Base-by-base conservation (phyloP, 2,113 vertebrate species). In the Strix aluco region DNA sequence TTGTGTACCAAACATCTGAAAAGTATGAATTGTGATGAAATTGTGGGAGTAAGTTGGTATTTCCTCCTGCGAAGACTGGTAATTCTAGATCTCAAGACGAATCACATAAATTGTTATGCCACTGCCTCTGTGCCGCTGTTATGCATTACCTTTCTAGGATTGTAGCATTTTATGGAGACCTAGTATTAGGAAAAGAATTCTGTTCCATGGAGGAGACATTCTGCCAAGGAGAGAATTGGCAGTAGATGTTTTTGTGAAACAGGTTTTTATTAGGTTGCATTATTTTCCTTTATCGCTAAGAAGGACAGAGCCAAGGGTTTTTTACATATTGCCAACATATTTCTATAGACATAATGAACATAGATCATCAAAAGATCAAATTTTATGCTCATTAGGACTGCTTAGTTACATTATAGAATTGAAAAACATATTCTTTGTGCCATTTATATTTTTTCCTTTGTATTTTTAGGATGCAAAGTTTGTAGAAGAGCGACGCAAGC, bases 401-500 rank as follows among this genome's bases (percentile, higher is more conserved):
- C 63, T 78, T 13, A 58, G 23, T 88, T 72, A 49, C 21, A 23
- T 74, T 86, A 30, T 30, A 30, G 70, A 58, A 47, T 34, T 61
- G 42, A 61, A 81, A 90, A 77, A 20, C 19, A 8, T 21, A 17
- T 51, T 40, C 21, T 78, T 46, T 86, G 13, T 15, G 12, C 77
- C 29, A 52, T 63, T 96, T 63, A 81, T 86, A 18, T 69, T 82
- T 82, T 90, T 86, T 55, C 27, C 47, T 66, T 74, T 87, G 38
- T 95, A 51, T 90, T 69, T 91, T 89, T 94, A 99, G 99, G 99
- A 99, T 89, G 99, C 99, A 97, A 99, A 99, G 97, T 99, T 99
- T 94, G 99, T 99, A 66, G 99, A 99, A 97, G 99, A 99, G 95
- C 97, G 99, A 22, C 97, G 99, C 92, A 99, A 99, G 93, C 99